Conservation (phyloP, 2,797 vertebrate genomes). For the Chanos chanos region DNA sequence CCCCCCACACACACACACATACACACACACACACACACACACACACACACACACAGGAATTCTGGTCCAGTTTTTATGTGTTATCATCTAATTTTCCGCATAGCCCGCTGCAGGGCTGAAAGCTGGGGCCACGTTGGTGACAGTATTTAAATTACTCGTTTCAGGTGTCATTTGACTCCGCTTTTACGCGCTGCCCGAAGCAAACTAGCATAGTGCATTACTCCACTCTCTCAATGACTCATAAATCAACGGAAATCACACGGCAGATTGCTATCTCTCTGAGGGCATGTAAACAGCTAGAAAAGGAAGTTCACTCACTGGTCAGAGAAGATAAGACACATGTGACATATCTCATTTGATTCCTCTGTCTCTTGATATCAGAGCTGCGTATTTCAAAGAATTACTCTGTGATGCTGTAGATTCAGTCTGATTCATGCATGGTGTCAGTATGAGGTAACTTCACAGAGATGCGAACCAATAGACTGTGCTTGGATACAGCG, state of each 20-base stretch:
- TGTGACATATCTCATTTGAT: conserved; percentile 27
- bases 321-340: conserved; percentile 19
- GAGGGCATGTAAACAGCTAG: conserved; percentile 31
- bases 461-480: too few species aligned
- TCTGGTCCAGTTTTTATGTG: conserved; percentile 31
- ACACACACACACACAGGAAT: conserved; percentile 3
- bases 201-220: conserved; percentile 10
- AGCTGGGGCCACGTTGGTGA: conserved; percentile 9
- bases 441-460: conserved; percentile 15
- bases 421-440: conserved; percentile 27
- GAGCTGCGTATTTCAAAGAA: conserved; percentile 28
- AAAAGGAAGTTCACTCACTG: conserved; percentile 29
- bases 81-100: conserved; percentile 36
- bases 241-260: conserved; percentile 37
- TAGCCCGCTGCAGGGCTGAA: conserved; percentile 24
- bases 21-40: too few species aligned
- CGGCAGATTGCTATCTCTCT: conserved; percentile 8
- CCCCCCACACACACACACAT: too few species aligned
- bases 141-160: conserved; percentile 29
- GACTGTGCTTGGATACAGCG: too few species aligned
- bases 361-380: conserved; percentile 33
- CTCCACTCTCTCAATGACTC: conserved; percentile 9
- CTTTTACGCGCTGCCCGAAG: conserved; percentile 29
- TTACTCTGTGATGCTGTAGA: conserved; percentile 16
- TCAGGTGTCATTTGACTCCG: conserved; percentile 39